phyloP scores from a whole-genome alignment of 92 coral and sea anemone species.

The Phenganax subtilis region DNA sequence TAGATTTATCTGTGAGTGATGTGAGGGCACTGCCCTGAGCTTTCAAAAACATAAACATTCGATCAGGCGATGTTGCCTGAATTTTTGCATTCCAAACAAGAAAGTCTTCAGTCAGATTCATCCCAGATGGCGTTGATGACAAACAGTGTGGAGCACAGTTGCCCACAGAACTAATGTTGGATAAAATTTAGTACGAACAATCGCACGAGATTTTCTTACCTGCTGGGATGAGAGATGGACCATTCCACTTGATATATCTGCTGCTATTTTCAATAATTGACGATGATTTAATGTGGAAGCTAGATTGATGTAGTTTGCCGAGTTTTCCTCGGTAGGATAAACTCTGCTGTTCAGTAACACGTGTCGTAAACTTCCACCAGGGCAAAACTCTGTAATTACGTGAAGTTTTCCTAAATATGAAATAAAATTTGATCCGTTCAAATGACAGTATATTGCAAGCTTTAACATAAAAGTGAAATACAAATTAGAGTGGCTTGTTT shows the following conservation, averaged over 20 bases:
- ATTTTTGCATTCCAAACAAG: too few relatives aligned
- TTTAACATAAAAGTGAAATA: too few relatives aligned
- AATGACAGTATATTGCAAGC: neutral
- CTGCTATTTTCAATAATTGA: conserved; percentile 68
- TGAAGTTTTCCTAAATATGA: conserved; percentile 51
- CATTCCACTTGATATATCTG: conserved; percentile 72
- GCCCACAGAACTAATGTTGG: too few relatives aligned
- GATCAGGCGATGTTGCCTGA: too few relatives aligned
- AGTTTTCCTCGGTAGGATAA: conserved; percentile 7
- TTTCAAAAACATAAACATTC: too few relatives aligned
- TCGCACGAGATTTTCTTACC: neutral
- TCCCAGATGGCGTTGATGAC: too few relatives aligned
- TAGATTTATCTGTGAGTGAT: too few relatives aligned
- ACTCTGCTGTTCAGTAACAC: conserved; percentile 55
- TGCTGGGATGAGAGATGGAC: conserved; percentile 47
- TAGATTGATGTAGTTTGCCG: conserved; percentile 52
- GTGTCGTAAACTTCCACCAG: conserved; percentile 67
- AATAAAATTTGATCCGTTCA: neutral
- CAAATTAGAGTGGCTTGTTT: too few relatives aligned
- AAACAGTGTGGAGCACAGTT: too few relatives aligned
- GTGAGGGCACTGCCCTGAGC: too few relatives aligned
- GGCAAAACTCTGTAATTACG: conserved; percentile 64
- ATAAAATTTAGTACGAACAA: neutral
- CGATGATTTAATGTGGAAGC: conserved; percentile 72
- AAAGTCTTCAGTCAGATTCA: too few relatives aligned